Evolutionary conservation across 1,140 invertebrate species (phyloP), one percentile per base, ranked within the genome.

Genomic region (Brachionus calyciflorus): DNA sequence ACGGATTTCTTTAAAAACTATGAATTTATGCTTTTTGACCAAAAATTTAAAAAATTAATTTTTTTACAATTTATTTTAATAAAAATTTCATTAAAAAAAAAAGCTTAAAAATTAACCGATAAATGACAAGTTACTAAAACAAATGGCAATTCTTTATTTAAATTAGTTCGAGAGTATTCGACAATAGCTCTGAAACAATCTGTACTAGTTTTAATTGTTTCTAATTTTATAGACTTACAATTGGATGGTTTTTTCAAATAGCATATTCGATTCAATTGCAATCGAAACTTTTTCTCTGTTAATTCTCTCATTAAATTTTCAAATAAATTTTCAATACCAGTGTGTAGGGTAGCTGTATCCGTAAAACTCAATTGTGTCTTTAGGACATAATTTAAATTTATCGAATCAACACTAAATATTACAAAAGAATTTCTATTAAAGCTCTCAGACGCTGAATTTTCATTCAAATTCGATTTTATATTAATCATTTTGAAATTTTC

Each of bases 161-260:
- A 10, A 65, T 65, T 65, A 14, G 19, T 3, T 21, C 30, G 41
- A 21, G 37, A 44, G 44, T 65, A 65, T 65, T 65, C 60, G 19
- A 65, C 60, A 41, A 65, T 65, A 14, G 60, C 60, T 6, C 60
- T 44, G 44, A 65, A 65, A 44, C 60, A 65, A 21, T 65, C 60
- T 7, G 40, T 65, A 12, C 60, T 65, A 26, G 60, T 44, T 24
- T 65, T 65, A 44, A 65, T 65, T 44, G 10, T 41, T 19, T 65
- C 60, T 14, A 65, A 44, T 65, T 65, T 65, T 24, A 65, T 65
- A 21, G 37, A 44, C 40, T 65, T 65, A 26, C 60, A 65, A 65
- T 65, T 65, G 10, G 40, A 24, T 0, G 60, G 60, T 28, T 65
- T 65, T 44, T 65, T 65, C 0, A 65, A 10, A 26, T 65, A 65